Evolutionary conservation across 2,888 invertebrate species (phyloP).

Genomic region (Caenorhabditis sulstoni): DNA sequence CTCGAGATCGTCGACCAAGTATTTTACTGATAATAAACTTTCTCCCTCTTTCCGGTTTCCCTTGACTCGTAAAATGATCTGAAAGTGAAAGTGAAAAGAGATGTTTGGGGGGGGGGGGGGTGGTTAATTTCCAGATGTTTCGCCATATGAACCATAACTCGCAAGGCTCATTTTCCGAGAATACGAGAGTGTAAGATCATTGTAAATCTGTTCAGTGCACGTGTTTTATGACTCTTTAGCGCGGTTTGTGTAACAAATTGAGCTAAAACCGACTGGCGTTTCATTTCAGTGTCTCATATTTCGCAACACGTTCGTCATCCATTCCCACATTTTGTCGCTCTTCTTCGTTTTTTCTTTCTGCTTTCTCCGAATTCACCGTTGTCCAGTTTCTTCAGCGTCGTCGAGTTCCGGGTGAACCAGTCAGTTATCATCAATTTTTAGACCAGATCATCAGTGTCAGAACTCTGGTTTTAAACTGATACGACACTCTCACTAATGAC

Average conservation of each 20-base stretch:
- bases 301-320: background rate
- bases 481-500: slow-evolving; percentile 4
- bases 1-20: no score
- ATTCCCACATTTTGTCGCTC: background rate
- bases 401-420: background rate
- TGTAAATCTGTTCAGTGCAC: slow-evolving; percentile 10
- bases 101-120: no score
- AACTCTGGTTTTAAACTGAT: slow-evolving; percentile 1
- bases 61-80: no score
- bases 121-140: no score
- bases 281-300: slow-evolving; percentile 39
- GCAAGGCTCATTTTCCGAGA: slow-evolving; percentile 5
- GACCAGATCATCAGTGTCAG: slow-evolving; percentile 21
- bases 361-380: background rate
- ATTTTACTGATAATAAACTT: no score
- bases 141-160: slow-evolving; percentile 29
- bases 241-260: slow-evolving; percentile 43
- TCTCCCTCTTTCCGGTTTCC: no score
- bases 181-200: slow-evolving; percentile 8
- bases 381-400: background rate
- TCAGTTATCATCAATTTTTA: slow-evolving; percentile 14
- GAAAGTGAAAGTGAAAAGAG: no score
- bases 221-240: slow-evolving; percentile 50
- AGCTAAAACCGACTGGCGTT: slow-evolving; percentile 28
- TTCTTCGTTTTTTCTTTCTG: background rate